These are phyloP conservation scores for Symphodus melops DNA, from an alignment of 2,113 vertebrate species.

Conservation along the genomic window DNA sequence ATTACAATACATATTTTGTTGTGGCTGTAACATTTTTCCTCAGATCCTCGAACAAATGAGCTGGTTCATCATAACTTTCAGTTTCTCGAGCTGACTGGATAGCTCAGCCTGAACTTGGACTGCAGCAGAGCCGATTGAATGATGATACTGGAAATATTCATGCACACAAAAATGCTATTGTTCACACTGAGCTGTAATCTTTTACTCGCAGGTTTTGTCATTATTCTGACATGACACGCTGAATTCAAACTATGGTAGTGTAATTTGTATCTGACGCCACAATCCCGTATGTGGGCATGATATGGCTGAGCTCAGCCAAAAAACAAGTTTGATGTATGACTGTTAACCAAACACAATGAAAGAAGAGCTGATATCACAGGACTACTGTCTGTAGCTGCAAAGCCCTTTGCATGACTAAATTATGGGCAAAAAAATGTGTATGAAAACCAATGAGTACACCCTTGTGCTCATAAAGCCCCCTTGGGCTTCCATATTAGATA, in stretches of 20 bases:
- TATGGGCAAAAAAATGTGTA: constrained; percentile 11
- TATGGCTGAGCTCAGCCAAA: constrained; percentile 43
- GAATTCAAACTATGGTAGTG: constrained; percentile 28
- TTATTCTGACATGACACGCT: constrained; percentile 34
- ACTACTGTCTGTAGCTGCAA: background rate
- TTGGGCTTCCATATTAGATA: background rate
- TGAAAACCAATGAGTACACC: constrained; percentile 19
- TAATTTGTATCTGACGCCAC: constrained; percentile 21
- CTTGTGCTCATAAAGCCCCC: constrained; percentile 5
- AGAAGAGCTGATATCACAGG: background rate
- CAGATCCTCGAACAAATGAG: constrained; percentile 3
- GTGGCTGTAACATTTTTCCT: too few relatives aligned
- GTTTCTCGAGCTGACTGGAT: constrained; percentile 7
- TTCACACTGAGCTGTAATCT: constrained; percentile 5
- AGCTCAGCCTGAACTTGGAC: background rate
- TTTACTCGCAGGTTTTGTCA: constrained; percentile 29
- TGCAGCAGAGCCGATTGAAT: background rate
- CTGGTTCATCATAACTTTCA: background rate
- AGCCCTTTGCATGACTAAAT: constrained; percentile 6
- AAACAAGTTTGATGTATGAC: constrained; percentile 35
- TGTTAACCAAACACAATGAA: constrained; percentile 36
- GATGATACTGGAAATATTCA: constrained; percentile 5
- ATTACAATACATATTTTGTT: too few relatives aligned
- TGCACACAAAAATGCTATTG: constrained; percentile 8
- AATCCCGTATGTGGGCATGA: constrained; percentile 3